phyloP scores from a whole-genome alignment of 2,888 invertebrate species.

The Noctuana brunneofusca region DNA sequence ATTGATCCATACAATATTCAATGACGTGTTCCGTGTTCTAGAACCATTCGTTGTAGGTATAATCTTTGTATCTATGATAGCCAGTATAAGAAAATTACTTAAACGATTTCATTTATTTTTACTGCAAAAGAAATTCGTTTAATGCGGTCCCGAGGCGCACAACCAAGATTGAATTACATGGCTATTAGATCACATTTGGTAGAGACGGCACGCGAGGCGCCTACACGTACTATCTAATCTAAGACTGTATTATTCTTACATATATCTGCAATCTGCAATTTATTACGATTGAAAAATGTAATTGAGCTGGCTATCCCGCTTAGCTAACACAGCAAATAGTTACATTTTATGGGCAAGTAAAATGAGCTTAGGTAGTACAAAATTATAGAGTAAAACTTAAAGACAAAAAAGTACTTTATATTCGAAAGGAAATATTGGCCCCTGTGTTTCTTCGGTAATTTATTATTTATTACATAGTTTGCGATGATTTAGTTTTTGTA shows the following conservation, averaged over 20 bases:
- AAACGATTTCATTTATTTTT: constrained; percentile 35
- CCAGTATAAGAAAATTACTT: constrained; percentile 11
- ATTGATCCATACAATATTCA: neutral
- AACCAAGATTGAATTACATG: constrained; percentile 62
- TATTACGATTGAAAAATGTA: constrained; percentile 34
- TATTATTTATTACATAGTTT: neutral
- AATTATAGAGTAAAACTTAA: constrained; percentile 22
- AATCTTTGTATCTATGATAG: constrained; percentile 9
- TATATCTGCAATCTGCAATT: constrained; percentile 33
- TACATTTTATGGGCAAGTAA: constrained; percentile 23
- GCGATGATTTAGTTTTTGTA: too few relatives aligned
- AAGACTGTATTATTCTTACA: constrained; percentile 24
- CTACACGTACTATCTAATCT: constrained; percentile 32
- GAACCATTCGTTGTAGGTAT: neutral
- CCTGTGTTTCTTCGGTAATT: constrained; percentile 25
- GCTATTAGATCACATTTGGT: constrained; percentile 60
- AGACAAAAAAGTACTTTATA: constrained; percentile 8
- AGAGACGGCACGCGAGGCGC: constrained; percentile 52
- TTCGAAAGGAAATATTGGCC: neutral
- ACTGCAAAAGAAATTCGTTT: constrained; percentile 37
- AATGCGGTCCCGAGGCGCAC: constrained; percentile 32
- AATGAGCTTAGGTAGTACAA: constrained; percentile 20
- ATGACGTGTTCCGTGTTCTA: neutral
- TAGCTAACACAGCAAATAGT: constrained; percentile 16
- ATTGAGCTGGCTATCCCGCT: constrained; percentile 15